Evolutionary conservation across 2,888 invertebrate species (phyloP).

Genomic region (Idaea aversata): DNA sequence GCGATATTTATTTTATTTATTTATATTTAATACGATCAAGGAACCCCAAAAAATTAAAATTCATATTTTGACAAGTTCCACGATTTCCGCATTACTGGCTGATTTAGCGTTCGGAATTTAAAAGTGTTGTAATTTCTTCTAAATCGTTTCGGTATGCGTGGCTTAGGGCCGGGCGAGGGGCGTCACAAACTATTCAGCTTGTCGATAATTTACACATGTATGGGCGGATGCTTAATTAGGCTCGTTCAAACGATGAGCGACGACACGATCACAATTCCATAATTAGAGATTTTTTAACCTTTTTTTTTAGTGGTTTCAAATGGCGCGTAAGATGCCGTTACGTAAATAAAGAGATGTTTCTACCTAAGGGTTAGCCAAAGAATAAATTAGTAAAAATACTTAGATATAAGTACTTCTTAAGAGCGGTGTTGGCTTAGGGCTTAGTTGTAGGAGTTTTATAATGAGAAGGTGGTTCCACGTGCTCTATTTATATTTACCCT

Average conservation of each 20-base stretch:
- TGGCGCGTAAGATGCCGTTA: no score
- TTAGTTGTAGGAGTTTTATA: no score
- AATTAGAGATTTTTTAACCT: not conserved
- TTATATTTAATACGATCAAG: not conserved
- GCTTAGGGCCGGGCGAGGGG: conserved; percentile 6
- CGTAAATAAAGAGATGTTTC: no score
- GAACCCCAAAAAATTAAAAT: conserved; percentile 7
- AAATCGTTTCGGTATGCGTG: conserved; percentile 60
- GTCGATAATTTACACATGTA: conserved; percentile 55
- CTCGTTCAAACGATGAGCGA: not conserved
- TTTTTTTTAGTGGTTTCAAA: not conserved
- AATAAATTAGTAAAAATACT: no score
- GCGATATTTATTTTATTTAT: no score
- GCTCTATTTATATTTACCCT: no score
- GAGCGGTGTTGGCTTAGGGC: no score
- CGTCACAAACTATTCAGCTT: conserved; percentile 20
- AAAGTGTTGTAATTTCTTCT: conserved; percentile 50
- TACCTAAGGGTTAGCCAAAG: no score
- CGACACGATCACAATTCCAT: not conserved
- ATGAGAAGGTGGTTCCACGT: no score
- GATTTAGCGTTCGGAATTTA: conserved; percentile 49
- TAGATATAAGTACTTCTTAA: no score
- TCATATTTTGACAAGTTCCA: conserved; percentile 11
- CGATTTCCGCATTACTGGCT: conserved; percentile 57
- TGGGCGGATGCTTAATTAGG: conserved; percentile 39